These are phyloP conservation scores for Gobius niger DNA, from an alignment of 2,113 vertebrate genomes.

Conservation along the genomic window DNA sequence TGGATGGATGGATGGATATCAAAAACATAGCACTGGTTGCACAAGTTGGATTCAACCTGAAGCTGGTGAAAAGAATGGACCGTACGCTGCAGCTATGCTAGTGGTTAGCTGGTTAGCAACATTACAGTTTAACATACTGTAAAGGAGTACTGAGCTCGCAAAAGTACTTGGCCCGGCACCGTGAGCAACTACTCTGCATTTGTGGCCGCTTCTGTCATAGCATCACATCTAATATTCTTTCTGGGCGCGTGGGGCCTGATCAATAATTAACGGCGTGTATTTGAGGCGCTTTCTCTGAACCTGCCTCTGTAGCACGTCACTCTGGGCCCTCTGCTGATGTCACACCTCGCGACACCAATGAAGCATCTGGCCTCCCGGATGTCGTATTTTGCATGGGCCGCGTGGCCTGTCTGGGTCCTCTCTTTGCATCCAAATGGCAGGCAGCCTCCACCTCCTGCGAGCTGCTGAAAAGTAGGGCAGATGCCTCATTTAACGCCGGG, in stretches of 20 bases:
- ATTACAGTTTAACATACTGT: slow-evolving; percentile 24
- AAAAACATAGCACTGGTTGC: too few relatives aligned
- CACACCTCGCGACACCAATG: slow-evolving; percentile 19
- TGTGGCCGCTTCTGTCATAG: slow-evolving; percentile 52
- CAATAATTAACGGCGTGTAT: slow-evolving; percentile 67
- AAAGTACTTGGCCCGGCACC: slow-evolving; percentile 29
- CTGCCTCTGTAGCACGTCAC: slow-evolving; percentile 49
- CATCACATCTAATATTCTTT: slow-evolving; percentile 65
- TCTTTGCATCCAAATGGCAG: slow-evolving; percentile 53
- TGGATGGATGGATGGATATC: too few relatives aligned
- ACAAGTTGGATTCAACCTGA: too few relatives aligned
- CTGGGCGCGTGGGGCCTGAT: slow-evolving; percentile 39
- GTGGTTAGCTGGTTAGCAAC: too few relatives aligned
- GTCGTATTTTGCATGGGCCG: slow-evolving; percentile 41
- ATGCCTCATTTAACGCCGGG: slow-evolving; percentile 63
- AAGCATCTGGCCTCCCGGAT: slow-evolving; percentile 29
- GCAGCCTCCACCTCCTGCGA: slow-evolving; percentile 40
- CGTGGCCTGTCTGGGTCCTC: slow-evolving; percentile 33
- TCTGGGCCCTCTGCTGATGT: slow-evolving; percentile 42
- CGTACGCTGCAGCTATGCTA: too few relatives aligned
- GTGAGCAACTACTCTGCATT: slow-evolving; percentile 43
- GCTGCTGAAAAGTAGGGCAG: slow-evolving; percentile 67
- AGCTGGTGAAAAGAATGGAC: too few relatives aligned
- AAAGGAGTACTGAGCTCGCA: slow-evolving; percentile 37
- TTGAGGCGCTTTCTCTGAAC: slow-evolving; percentile 72